Conservation (phyloP, 2,113 vertebrate species). For the Maccullochella peelii region DNA sequence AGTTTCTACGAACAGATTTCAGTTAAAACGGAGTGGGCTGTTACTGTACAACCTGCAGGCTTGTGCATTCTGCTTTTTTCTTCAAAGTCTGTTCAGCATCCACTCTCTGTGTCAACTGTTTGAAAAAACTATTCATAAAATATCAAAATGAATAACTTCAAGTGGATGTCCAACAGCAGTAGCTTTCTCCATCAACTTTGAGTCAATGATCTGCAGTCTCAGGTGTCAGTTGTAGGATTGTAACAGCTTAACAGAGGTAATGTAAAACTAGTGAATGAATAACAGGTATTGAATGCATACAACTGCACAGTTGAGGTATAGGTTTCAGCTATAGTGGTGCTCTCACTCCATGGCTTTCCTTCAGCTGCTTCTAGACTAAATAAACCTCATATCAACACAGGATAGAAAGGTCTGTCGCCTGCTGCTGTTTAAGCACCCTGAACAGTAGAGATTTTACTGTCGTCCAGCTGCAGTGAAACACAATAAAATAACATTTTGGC, state of each 20-base stretch:
- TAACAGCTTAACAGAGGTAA: slow-evolving; percentile 18
- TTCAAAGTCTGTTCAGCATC: not conserved
- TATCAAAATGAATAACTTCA: slow-evolving; percentile 17
- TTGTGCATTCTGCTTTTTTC: not conserved
- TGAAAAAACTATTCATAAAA: slow-evolving; percentile 35
- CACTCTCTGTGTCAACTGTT: not conserved
- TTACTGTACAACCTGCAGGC: not conserved
- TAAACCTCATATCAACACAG: slow-evolving; percentile 67
- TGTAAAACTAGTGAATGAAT: slow-evolving; percentile 19
- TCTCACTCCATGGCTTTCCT: slow-evolving; percentile 22
- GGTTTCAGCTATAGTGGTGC: slow-evolving; percentile 25
- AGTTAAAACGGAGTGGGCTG: not conserved
- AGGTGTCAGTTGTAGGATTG: slow-evolving; percentile 11
- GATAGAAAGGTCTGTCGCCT: slow-evolving; percentile 56
- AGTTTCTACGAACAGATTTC: no score
- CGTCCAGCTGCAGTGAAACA: slow-evolving; percentile 20
- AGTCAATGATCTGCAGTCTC: slow-evolving; percentile 18
- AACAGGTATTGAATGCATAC: slow-evolving; percentile 27
- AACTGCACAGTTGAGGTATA: not conserved
- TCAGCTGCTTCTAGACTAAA: slow-evolving; percentile 68
- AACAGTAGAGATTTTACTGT: slow-evolving; percentile 14
- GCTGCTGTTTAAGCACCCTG: slow-evolving; percentile 28
- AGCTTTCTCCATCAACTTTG: slow-evolving; percentile 13
- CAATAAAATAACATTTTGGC: slow-evolving; percentile 28
- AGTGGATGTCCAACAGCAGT: slow-evolving; percentile 8